A percentile compares a stretch with the other conserved stretches of the same genome.
phyloP scores from a whole-genome alignment of 1,140 invertebrate species.

The Nasonia giraulti region DNA sequence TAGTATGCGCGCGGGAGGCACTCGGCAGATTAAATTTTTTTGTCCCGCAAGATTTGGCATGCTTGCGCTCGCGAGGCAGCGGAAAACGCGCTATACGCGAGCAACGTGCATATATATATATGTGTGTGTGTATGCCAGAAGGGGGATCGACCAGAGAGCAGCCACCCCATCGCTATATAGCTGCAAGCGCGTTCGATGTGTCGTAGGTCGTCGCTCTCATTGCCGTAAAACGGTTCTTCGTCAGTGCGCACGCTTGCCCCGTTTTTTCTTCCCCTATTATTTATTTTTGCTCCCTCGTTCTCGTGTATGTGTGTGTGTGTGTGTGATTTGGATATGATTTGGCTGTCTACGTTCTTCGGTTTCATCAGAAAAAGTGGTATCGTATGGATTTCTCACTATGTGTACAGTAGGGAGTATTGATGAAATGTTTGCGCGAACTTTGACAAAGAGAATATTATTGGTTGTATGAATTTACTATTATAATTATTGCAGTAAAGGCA shows the following conservation, averaged over 20 bases:
- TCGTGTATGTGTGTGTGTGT: neutral
- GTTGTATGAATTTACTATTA: no score
- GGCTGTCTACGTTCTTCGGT: neutral
- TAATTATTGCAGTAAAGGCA: no score
- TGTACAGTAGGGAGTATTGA: no score
- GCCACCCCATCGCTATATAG: no score
- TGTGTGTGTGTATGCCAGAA: neutral
- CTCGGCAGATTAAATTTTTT: conserved; percentile 54
- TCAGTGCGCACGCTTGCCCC: neutral
- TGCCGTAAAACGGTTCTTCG: neutral
- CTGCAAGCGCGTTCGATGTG: neutral
- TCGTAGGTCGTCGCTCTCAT: conserved; percentile 2
- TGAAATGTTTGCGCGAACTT: no score
- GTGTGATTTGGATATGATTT: neutral
- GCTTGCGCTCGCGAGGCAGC: neutral
- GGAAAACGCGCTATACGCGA: neutral
- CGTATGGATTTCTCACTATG: no score
- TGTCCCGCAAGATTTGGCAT: conserved; percentile 29
- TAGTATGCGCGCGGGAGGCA: conserved; percentile 12
- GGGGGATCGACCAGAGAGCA: neutral
- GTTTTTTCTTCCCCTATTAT: neutral
- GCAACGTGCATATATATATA: neutral
- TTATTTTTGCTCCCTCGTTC: neutral
- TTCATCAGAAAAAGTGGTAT: neutral
- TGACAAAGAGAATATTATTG: no score